Evolutionary conservation across 92 coral and sea anemone genomes (phyloP).

Genomic region (Heliopora coerulea): DNA sequence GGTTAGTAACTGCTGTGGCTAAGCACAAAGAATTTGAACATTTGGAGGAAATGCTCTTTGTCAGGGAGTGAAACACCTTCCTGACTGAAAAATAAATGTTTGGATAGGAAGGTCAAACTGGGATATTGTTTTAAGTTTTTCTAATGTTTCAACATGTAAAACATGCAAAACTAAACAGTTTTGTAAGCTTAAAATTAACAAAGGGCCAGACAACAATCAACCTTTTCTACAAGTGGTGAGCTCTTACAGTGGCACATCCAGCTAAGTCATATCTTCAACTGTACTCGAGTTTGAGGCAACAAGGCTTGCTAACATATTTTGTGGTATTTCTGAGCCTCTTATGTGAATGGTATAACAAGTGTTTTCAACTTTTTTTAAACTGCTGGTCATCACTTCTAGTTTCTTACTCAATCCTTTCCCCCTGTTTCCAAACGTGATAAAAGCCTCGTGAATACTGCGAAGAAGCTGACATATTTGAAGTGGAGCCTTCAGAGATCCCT

Average conservation of each 20-base stretch:
- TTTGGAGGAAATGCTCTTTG: too few relatives aligned
- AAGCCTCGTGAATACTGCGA: constrained; percentile 67
- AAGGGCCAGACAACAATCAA: too few relatives aligned
- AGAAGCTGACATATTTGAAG: constrained; percentile 73
- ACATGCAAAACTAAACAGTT: too few relatives aligned
- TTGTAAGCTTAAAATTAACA: too few relatives aligned
- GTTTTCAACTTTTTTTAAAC: constrained; percentile 79
- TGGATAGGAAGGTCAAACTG: too few relatives aligned
- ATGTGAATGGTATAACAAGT: constrained; percentile 88
- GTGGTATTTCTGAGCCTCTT: constrained; percentile 90
- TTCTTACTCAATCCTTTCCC: constrained; percentile 70
- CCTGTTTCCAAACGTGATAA: constrained; percentile 65
- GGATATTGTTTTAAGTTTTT: too few relatives aligned
- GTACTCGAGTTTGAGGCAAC: constrained; percentile 9
- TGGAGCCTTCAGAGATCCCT: constrained; percentile 74
- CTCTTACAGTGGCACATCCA: not conserved
- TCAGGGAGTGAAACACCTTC: too few relatives aligned
- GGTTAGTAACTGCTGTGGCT: too few relatives aligned
- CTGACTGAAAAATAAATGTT: too few relatives aligned
- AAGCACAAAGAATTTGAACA: too few relatives aligned
- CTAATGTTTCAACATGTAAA: too few relatives aligned
- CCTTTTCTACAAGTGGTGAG: not conserved
- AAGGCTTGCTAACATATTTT: constrained; percentile 62
- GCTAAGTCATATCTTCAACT: too few relatives aligned
- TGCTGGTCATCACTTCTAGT: constrained; percentile 65